phyloP scores from a whole-genome alignment of 2,113 vertebrate species.

The Seriola rivoliana region DNA sequence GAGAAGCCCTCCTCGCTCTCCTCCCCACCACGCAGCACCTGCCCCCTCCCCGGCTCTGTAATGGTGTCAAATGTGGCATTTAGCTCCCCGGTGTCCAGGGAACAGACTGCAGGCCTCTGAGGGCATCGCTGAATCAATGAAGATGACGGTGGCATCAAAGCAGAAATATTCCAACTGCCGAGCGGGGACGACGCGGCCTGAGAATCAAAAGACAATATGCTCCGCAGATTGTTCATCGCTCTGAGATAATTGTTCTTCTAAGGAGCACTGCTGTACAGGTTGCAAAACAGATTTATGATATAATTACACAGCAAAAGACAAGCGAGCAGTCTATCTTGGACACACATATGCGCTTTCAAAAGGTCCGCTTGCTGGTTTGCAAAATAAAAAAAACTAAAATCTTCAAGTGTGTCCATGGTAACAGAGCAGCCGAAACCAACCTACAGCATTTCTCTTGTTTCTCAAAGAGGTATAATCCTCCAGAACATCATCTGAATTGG shows the following conservation, averaged over 20 bases:
- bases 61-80: conserved; percentile 38
- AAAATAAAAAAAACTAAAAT: conserved; percentile 10
- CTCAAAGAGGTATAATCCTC: conserved; percentile 17
- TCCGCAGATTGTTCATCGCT: conserved; percentile 54
- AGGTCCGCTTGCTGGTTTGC: conserved; percentile 7
- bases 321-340: conserved; percentile 17
- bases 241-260: conserved; percentile 58
- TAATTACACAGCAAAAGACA: conserved; percentile 52
- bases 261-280: conserved; percentile 35
- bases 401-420: conserved; percentile 65
- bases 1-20: neutral
- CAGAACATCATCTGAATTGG: conserved; percentile 38
- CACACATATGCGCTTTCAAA: conserved; percentile 34
- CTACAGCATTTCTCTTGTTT: conserved; percentile 37
- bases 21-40: neutral
- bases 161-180: conserved; percentile 33
- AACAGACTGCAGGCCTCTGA: conserved; percentile 2
- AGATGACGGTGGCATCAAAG: conserved; percentile 39
- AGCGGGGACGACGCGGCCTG: conserved; percentile 10
- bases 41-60: neutral
- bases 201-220: conserved; percentile 62
- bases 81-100: neutral
- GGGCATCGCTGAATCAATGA: conserved; percentile 31
- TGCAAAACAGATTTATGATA: conserved; percentile 58
- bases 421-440: conserved; percentile 36